Evolutionary conservation across 2,113 vertebrate genomes (phyloP).

Genomic region (Crocuta crocuta): DNA sequence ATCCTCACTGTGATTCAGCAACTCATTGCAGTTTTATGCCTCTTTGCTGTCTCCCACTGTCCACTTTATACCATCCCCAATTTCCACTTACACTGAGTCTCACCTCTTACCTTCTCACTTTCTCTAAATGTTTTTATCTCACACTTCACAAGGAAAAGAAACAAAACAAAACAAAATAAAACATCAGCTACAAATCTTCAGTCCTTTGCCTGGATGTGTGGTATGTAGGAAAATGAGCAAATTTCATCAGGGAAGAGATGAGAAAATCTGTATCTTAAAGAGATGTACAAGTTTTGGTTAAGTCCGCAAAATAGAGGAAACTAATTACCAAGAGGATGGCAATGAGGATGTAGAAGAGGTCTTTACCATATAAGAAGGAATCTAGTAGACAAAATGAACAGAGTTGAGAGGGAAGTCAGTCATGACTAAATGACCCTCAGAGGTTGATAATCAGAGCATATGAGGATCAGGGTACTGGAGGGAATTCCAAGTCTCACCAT

Average conservation of each 20-base stretch:
- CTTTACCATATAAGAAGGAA: not conserved
- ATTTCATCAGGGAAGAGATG: not conserved
- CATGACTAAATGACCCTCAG: not conserved
- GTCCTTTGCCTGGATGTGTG: not conserved
- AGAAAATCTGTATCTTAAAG: not conserved
- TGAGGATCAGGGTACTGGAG: not conserved
- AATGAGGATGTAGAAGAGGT: not conserved
- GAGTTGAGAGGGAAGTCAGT: not conserved
- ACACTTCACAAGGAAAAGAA: not conserved
- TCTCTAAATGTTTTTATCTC: not conserved
- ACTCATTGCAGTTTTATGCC: not conserved
- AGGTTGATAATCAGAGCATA: not conserved
- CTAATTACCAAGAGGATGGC: not conserved
- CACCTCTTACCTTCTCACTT: not conserved
- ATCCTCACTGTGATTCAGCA: not conserved
- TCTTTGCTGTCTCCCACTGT: not conserved
- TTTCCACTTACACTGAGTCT: too few relatives aligned
- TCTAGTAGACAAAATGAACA: not conserved
- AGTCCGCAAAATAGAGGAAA: not conserved
- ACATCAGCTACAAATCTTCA: not conserved
- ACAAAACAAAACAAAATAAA: too few relatives aligned
- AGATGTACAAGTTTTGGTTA: not conserved
- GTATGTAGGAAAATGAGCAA: not conserved
- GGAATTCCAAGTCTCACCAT: not conserved
- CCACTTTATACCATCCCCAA: not conserved